Base-by-base conservation (phyloP, 1,140 invertebrate genomes). In the Rhagoletis pomonella region DNA sequence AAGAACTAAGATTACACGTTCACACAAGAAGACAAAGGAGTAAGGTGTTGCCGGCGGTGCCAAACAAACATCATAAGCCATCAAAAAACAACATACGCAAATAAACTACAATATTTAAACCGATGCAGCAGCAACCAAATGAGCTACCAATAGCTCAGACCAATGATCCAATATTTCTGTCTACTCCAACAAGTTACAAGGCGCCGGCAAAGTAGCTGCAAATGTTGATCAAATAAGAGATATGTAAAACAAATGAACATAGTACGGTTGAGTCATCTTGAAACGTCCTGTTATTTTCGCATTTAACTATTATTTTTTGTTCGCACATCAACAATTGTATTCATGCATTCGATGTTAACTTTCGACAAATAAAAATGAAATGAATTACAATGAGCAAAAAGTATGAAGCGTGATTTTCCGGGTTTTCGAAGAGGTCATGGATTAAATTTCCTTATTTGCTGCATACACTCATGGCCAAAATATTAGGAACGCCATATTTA, bases 1-100 rank as follows among this genome's bases (percentile, higher is more conserved):
- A 92, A 92, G 89, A 92, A 92, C 89, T 93, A 91, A 29, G 90
- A 86, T 47, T 29, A 29, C 29, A 58, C 44, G 64, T 86, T 60
- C 47, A 81, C 73, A 58, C n/a, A 62, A 1, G 29, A 29, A 50
- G 73, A 50, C 29, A 29, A 29, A 29, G 7, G 55, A 55, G 50
- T 55, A 17, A 55, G 47, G 17, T 55, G 73, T 9, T 29, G 73
- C 47, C 73, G 73, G 44, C 73, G 73, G 44, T 81, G 67, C 14
- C 67, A 65, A 29, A 29, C 19, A 17, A 7, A 3, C 65, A 44
- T 44, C 19, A 69, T 39, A 7, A 10, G 4, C 10, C 19, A 42
- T 47, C 17, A 44, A 19, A 73, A 4, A 55, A 47, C 42, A 73
- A 47, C 67, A 39, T 29, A 29, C 60, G 10, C 60, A 62, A 62